Evolutionary conservation across 2,113 vertebrate genomes (phyloP).

Genomic region (Psammodynastes pulverulentus): DNA sequence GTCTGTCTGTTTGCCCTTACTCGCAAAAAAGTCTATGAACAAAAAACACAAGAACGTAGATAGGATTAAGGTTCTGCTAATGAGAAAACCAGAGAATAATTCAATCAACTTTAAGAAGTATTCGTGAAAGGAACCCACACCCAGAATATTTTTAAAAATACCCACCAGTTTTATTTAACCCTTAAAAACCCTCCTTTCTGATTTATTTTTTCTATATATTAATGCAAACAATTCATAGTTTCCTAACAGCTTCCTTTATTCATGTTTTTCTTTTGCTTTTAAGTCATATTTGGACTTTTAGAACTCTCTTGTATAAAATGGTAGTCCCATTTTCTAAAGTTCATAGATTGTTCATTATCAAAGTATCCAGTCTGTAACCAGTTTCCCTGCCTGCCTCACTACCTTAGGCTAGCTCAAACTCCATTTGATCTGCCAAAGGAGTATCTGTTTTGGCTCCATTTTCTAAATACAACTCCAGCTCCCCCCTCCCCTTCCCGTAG

Average conservation of each 20-base stretch:
- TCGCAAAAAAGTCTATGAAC: constrained; percentile 91
- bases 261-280: not conserved
- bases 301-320: not conserved
- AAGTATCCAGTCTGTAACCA: not conserved
- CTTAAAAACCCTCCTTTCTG: not conserved
- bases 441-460: not conserved
- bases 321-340: not conserved
- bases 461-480: not conserved
- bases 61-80: constrained; percentile 31
- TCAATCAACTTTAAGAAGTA: not conserved
- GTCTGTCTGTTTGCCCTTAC: constrained; percentile 97
- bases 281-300: not conserved
- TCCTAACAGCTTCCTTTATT: not conserved
- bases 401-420: not conserved
- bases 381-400: not conserved
- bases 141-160: not conserved
- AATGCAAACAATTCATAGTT: not conserved
- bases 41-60: constrained; percentile 44
- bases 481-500: not conserved
- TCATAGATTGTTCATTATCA: not conserved
- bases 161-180: not conserved
- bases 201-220: not conserved
- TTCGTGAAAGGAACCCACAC: not conserved
- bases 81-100: not conserved
- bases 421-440: not conserved